Evolutionary conservation across 2,888 invertebrate species (phyloP).

Genomic region (Eustalomyia histrio): DNA sequence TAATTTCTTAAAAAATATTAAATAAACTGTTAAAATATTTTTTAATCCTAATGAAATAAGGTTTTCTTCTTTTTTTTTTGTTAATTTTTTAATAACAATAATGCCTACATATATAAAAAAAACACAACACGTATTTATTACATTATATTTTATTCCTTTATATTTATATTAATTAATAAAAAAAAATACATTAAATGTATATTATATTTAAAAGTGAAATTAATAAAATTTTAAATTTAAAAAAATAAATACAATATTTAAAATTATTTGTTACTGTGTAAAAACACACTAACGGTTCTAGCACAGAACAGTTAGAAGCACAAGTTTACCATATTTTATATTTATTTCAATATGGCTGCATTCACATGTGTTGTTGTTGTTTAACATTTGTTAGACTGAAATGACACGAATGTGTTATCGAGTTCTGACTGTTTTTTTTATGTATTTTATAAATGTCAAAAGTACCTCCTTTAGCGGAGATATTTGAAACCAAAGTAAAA

Average conservation of each 20-base stretch:
- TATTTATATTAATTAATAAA: constrained; percentile 31
- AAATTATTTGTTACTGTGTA: no score
- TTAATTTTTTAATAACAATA: constrained; percentile 41
- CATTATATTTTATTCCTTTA: constrained; percentile 58
- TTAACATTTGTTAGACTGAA: no score
- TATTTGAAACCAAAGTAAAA: no score
- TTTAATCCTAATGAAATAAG: constrained; percentile 39
- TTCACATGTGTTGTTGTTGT: no score
- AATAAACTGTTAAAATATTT: constrained; percentile 34
- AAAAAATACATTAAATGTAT: constrained; percentile 52
- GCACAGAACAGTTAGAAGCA: no score
- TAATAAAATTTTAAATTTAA: constrained; percentile 39
- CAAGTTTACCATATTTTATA: no score
- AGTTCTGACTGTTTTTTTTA: no score
- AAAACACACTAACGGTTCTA: no score
- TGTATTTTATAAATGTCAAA: no score
- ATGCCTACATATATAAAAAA: constrained; percentile 36
- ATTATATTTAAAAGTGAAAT: constrained; percentile 48
- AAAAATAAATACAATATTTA: not conserved
- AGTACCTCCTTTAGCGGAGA: no score
- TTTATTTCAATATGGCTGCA: no score
- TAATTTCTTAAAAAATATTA: not conserved
- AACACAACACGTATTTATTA: constrained; percentile 59
- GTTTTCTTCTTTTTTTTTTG: constrained; percentile 20
- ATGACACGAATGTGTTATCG: no score